Conservation (phyloP, 2,888 invertebrate species). For the Drosophila neotestacea region DNA sequence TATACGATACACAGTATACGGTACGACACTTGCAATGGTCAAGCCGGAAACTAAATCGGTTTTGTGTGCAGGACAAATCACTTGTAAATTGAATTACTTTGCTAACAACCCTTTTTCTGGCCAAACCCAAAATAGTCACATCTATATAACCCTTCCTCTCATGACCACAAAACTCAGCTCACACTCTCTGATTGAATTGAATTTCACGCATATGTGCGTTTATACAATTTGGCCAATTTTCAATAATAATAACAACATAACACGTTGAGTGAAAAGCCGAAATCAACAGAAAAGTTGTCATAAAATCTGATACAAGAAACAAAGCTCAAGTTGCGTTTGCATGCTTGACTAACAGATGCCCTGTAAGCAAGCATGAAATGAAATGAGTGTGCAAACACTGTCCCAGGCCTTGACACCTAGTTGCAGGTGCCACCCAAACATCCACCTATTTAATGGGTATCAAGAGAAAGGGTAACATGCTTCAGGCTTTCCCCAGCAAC, state of each 20-base stretch:
- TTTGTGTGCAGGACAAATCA: constrained; percentile 77
- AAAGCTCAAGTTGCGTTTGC: neutral
- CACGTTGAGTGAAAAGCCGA: constrained; percentile 50
- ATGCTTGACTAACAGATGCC: constrained; percentile 13
- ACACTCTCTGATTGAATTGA: constrained; percentile 76
- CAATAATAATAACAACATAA: constrained; percentile 67
- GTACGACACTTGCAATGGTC: constrained; percentile 55
- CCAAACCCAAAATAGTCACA: constrained; percentile 17
- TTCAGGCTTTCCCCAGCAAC: constrained; percentile 50
- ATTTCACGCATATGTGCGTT: constrained; percentile 85
- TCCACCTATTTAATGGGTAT: constrained; percentile 25
- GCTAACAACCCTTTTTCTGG: constrained; percentile 65
- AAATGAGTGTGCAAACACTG: neutral
- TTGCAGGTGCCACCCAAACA: neutral
- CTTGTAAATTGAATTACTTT: constrained; percentile 81
- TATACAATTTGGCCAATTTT: constrained; percentile 84
- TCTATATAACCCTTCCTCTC: neutral
- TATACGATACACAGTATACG: constrained; percentile 17
- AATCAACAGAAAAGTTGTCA: constrained; percentile 72
- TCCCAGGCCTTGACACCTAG: neutral
- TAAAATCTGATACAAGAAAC: constrained; percentile 58
- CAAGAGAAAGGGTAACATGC: constrained; percentile 43
- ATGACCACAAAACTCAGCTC: constrained; percentile 14
- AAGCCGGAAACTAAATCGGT: constrained; percentile 74
- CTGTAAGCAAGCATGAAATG: neutral